Base-by-base conservation (phyloP, 1,140 invertebrate genomes). In the Euwallacea similis region DNA sequence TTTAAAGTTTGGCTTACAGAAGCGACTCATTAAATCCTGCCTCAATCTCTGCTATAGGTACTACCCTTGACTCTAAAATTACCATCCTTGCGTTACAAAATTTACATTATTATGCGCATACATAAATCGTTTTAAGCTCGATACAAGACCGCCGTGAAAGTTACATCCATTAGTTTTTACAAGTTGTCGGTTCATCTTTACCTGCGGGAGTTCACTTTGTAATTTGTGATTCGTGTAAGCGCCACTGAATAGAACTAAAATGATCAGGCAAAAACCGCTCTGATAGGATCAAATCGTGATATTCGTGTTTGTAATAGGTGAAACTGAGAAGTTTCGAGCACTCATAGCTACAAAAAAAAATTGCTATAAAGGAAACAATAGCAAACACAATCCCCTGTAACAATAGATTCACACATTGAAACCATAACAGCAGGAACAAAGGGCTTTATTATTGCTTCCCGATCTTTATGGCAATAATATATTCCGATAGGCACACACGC, bases 171-270 rank as follows among this genome's bases (percentile, higher is more conserved):
- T 33, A 33, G 21, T 33, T 33, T 33, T 33, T 33, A 33, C 21
- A 33, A 33, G 21, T 33, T 33, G 46, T 7, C 3, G 46, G 55
- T 58, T 58, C 55, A 58, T 58, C 55, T 58, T 10, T 15, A 58
- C 9, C 55, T 10, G 21, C 21, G 21, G 55, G 55, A 58, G 55
- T 58, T 41, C 55, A 58, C 55, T 58, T 15, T 50, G 9, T 50
- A 50, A 50, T 50, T 50, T 50, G 46, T 50, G 13, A 11, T 11
- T 7, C 46, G 46, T 50, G 46, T 50, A 50, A 50, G 46, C 46
- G 46, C 46, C 46, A 50, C 46, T 6, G 46, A 50, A 50, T 50
- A 50, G 46, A 50, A 50, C 46, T 13, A 7, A 50, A 50, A 50
- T 13, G 21, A 50, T 50, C 46, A 7, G 46, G 13, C 13, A 50